Base-by-base conservation (phyloP, 2,113 vertebrate species). In the Microcebus ravelobensis region DNA sequence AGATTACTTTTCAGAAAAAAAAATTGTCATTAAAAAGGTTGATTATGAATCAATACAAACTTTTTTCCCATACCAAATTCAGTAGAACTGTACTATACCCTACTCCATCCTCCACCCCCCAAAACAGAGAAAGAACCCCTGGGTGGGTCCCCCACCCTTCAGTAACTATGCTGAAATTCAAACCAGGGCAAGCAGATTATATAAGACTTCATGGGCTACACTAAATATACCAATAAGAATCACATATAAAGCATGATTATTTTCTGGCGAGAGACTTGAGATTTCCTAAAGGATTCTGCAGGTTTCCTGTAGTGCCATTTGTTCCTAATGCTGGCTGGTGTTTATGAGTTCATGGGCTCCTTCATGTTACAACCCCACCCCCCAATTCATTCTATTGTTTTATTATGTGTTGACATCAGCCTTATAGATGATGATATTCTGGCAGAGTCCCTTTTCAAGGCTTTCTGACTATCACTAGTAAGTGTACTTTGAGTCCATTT, bases 381-480 rank as follows among this genome's bases (percentile, higher is more conserved):
- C 59, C 23, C 12, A 20, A 10, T 39, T 42, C 42, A 23, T 27
- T 57, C 70, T 20, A 20, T 80, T 55, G 50, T 70, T 84, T 83
- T 42, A 42, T 59, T 80, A 42, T 8, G 13, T 76, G 50, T 68
- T 80, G 55, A 94, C 86, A 34, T 87, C 27, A 68, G 25, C 55
- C 50, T 94, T 84, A 36, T 9, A 59, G 84, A 83, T 31, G 83
- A 83, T 70, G 57, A 71, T 17, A 9, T 57, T 17, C 13, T 91
- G 94, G 36, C 63, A 86, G 21, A 50, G 13, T 20, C 59, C 34
- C 67, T 65, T 94, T 63, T 57, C 55, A 52, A 45, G 57, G 50
- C 86, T 93, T 95, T 88, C 74, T 88, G 65, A 96, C 23, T 68
- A 63, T 73, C 87, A 90, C 57, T 17, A 52, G 8, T 39, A 74